Conservation (phyloP, 1,140 invertebrate genomes). For the Oncopeltus fasciatus region DNA sequence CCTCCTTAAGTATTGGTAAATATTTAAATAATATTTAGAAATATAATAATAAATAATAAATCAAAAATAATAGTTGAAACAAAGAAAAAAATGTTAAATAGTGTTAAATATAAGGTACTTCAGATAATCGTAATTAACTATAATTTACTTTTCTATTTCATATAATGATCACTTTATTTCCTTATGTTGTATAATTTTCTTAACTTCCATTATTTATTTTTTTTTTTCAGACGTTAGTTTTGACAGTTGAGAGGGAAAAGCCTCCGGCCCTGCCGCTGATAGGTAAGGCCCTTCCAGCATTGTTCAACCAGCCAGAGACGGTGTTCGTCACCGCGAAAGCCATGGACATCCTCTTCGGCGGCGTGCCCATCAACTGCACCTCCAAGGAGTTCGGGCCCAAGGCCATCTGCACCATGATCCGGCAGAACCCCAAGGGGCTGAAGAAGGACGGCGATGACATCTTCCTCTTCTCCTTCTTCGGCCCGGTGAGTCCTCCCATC, state of each 20-base stretch:
- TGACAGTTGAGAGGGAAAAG: conserved; percentile 19
- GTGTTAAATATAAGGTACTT: too few species aligned
- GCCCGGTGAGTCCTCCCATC: too few species aligned
- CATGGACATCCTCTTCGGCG: conserved; percentile 54
- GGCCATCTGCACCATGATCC: conserved; percentile 48
- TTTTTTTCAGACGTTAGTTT: conserved; percentile 20
- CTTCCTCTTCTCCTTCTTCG: conserved; percentile 52
- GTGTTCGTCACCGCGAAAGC: conserved; percentile 46
- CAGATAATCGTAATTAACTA: too few species aligned
- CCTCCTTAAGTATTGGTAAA: too few species aligned
- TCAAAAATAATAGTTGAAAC: too few species aligned
- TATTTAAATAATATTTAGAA: too few species aligned
- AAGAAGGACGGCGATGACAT: conserved; percentile 39
- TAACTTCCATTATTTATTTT: too few species aligned
- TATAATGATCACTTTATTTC: too few species aligned
- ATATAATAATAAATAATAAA: too few species aligned
- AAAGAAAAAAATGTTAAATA: too few species aligned
- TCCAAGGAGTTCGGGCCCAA: conserved; percentile 50
- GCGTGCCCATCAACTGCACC: conserved; percentile 50
- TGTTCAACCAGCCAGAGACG: conserved; percentile 45
- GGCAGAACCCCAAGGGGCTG: conserved; percentile 39
- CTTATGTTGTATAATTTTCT: too few species aligned
- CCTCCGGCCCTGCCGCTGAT: conserved; percentile 20
- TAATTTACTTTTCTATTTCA: too few species aligned
- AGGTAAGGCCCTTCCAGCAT: conserved; percentile 24